These are phyloP conservation scores for Condylura cristata DNA, from an alignment of 2,113 vertebrate genomes.

Conservation along the genomic window DNA sequence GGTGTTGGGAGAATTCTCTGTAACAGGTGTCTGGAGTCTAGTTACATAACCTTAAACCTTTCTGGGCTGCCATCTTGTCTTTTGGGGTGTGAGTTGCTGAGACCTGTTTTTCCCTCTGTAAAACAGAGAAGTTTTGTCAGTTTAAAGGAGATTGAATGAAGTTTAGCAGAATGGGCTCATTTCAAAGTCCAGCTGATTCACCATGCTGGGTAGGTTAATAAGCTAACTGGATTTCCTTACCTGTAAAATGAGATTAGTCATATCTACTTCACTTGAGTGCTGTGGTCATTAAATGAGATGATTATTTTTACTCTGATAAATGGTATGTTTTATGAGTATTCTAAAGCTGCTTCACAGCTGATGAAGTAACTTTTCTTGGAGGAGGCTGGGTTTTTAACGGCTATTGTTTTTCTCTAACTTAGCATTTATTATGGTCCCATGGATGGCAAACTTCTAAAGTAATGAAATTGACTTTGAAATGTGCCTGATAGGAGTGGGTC, in stretches of 20 bases:
- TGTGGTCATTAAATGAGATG: not conserved
- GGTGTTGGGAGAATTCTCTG: not conserved
- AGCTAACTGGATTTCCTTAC: constrained; percentile 46
- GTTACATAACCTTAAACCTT: not conserved
- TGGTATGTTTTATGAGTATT: not conserved
- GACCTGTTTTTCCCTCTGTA: not conserved
- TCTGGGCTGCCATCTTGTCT: not conserved
- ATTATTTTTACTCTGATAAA: constrained; percentile 5
- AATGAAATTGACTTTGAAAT: constrained; percentile 39
- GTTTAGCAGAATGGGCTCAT: not conserved
- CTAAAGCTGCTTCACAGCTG: not conserved
- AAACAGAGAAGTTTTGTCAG: not conserved
- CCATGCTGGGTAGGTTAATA: not conserved
- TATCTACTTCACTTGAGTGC: not conserved
- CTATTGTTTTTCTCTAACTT: not conserved
- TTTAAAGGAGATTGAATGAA: not conserved
- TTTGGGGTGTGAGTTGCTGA: not conserved
- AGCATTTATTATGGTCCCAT: constrained; percentile 13
- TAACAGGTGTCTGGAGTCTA: not conserved
- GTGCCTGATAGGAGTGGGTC: not conserved
- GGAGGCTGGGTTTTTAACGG: not conserved
- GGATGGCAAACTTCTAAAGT: not conserved
- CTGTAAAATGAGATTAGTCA: constrained; percentile 51
- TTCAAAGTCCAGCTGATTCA: not conserved
- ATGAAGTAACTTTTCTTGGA: constrained; percentile 11